A percentile compares a stretch with the other conserved stretches of the same genome.
Conservation (phyloP, 2,113 vertebrate genomes). For the Jacana jacana region DNA sequence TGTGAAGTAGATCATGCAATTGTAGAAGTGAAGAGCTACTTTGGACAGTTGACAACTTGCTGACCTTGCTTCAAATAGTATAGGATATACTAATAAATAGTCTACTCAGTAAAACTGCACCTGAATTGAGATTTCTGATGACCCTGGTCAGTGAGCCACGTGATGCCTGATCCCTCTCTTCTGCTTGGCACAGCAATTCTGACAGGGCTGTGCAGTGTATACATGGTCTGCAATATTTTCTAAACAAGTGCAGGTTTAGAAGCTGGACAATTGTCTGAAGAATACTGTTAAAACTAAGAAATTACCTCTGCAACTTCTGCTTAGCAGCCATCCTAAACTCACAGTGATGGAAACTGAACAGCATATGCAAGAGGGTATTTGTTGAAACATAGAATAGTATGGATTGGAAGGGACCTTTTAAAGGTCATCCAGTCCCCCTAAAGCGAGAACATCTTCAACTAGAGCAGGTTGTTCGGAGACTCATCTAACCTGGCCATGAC, state of each 20-base stretch:
- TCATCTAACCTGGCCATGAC: background rate
- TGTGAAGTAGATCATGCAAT: fast-evolving
- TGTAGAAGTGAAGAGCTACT: background rate
- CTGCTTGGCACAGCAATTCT: background rate
- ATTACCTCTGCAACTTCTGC: background rate
- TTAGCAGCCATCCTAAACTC: background rate
- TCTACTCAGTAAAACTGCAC: background rate
- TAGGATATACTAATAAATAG: background rate
- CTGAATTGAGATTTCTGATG: background rate
- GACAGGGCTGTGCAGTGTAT: background rate
- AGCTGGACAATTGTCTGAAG: background rate
- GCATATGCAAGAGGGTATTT: background rate
- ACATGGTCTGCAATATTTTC: background rate
- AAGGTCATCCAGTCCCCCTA: background rate
- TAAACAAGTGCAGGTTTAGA: background rate
- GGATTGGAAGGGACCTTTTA: background rate
- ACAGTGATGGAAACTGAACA: background rate
- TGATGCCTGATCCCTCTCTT: background rate
- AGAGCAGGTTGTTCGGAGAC: background rate
- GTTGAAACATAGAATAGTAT: background rate
- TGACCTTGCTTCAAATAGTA: background rate
- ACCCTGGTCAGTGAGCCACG: background rate
- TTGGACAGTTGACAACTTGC: background rate
- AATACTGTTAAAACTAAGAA: background rate
- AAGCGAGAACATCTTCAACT: background rate